A percentile compares a stretch with the other conserved stretches of the same genome.
Conservation (phyloP, 1,140 invertebrate genomes). For the Drosophila tristis region DNA sequence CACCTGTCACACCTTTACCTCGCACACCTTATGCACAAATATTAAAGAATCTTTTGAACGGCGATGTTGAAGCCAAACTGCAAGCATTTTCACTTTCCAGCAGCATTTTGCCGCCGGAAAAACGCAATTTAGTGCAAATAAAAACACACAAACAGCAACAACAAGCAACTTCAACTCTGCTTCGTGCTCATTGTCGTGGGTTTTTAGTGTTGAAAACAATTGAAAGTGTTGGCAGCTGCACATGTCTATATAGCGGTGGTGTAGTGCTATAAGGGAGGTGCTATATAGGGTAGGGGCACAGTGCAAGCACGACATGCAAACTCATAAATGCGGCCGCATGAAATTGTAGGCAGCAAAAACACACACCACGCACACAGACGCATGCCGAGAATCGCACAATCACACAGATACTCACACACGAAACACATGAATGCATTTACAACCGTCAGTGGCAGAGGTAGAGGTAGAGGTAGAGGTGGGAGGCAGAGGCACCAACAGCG, state of each 20-base stretch:
- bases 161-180: slow-evolving; percentile 38
- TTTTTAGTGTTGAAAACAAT: slow-evolving; percentile 58
- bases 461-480: slow-evolving; percentile 14
- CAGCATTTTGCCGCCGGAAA: slow-evolving; percentile 37
- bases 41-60: slow-evolving; percentile 37
- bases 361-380: slow-evolving; percentile 10
- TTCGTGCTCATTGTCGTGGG: slow-evolving; percentile 37
- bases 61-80: slow-evolving; percentile 4
- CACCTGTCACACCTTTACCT: neutral
- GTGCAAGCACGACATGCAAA: slow-evolving; percentile 31
- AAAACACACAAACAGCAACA: slow-evolving; percentile 12
- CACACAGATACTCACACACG: neutral
- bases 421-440: slow-evolving; percentile 32
- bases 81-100: slow-evolving; percentile 31
- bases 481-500: neutral
- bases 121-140: slow-evolving; percentile 37
- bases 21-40: slow-evolving; percentile 6
- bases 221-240: slow-evolving; percentile 57
- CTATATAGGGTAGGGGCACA: slow-evolving; percentile 1
- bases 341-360: slow-evolving; percentile 30
- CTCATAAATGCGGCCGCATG: slow-evolving; percentile 53
- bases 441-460: slow-evolving; percentile 16
- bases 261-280: neutral
- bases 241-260: neutral
- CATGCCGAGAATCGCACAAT: neutral